Percentiles rank a stretch among this genome's conserved stretches.
Evolutionary conservation across 37 sponge, comb jelly and placozoan genomes (phyloP).

Genomic region (Aphrocallistes beatrix): DNA sequence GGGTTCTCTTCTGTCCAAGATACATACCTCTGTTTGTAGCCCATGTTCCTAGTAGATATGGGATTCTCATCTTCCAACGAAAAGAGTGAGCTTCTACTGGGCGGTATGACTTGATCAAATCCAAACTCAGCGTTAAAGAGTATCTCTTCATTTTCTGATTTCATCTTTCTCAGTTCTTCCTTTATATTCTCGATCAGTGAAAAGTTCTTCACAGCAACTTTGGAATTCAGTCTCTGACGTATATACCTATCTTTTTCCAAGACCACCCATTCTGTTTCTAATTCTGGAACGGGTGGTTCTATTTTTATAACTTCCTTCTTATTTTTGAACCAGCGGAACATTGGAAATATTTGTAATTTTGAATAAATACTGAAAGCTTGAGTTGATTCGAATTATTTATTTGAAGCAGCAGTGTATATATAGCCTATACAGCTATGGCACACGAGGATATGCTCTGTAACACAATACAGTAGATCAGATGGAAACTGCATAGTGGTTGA

Average conservation of each 20-base stretch:
- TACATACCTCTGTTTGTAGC: background rate
- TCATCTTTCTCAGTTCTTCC: background rate
- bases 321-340: too few species aligned
- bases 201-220: background rate
- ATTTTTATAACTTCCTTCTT: background rate
- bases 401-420: too few species aligned
- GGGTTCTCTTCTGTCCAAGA: background rate
- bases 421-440: too few species aligned
- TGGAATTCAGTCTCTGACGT: background rate
- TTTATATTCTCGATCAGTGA: background rate
- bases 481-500: too few species aligned
- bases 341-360: too few species aligned
- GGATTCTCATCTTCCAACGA: background rate
- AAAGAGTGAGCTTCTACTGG: background rate
- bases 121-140: constrained; percentile 4
- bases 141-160: constrained; percentile 10
- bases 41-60: background rate
- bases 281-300: background rate
- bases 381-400: too few species aligned
- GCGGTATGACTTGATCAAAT: background rate
- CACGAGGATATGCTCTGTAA: too few species aligned
- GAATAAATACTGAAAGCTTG: too few species aligned
- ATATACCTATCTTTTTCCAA: background rate
- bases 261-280: background rate
- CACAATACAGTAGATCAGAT: too few species aligned